Conservation (phyloP, 2,888 invertebrate species). For the Nowickia ferox region DNA sequence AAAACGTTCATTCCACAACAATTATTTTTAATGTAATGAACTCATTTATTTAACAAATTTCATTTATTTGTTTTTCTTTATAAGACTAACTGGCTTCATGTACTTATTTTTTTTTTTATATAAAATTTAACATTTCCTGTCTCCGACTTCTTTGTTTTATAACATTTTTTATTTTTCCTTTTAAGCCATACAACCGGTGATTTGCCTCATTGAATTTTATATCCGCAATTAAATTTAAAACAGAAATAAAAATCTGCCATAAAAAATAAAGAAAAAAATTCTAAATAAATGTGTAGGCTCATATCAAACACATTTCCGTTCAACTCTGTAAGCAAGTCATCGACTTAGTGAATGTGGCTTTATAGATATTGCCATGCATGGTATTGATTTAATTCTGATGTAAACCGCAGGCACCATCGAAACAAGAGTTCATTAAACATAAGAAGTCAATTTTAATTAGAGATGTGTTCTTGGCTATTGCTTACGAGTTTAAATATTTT, state of each 20-base stretch:
- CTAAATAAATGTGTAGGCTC: slow-evolving; percentile 1
- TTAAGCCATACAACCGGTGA: slow-evolving; percentile 23
- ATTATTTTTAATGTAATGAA: neutral
- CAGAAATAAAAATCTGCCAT: neutral
- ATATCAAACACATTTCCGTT: neutral
- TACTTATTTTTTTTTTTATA: neutral
- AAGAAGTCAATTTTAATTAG: too few relatives aligned
- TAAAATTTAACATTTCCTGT: neutral
- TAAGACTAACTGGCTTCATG: too few relatives aligned
- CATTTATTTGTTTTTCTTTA: neutral
- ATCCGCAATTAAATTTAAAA: slow-evolving; percentile 9
- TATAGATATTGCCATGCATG: too few relatives aligned
- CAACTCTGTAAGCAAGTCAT: slow-evolving; percentile 5
- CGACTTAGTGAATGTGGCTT: too few relatives aligned
- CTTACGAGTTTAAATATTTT: too few relatives aligned
- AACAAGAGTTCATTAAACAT: too few relatives aligned
- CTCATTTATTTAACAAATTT: neutral
- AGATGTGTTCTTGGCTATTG: too few relatives aligned
- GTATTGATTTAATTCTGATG: too few relatives aligned
- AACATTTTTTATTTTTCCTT: neutral
- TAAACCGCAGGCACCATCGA: too few relatives aligned
- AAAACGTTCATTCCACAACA: too few relatives aligned
- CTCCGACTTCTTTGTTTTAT: neutral
- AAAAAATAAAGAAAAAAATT: neutral
- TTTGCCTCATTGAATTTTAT: slow-evolving; percentile 50